These are phyloP conservation scores for Gonatopus flavifemur DNA, from an alignment of 1,140 invertebrate species.

Conservation along the genomic window DNA sequence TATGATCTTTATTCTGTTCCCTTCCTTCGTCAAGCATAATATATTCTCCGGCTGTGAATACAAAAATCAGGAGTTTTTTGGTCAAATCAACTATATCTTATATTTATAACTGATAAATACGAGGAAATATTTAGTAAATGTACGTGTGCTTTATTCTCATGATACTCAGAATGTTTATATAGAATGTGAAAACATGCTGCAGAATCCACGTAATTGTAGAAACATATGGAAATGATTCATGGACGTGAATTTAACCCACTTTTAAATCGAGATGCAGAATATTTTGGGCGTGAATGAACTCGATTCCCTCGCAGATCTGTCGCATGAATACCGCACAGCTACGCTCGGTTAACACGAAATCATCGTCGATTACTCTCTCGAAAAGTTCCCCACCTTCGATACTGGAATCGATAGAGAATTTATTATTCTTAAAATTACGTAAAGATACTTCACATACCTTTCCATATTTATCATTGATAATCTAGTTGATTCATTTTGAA, in stretches of 20 bases:
- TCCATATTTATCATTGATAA: no score
- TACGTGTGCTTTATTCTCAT: no score
- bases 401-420: no score
- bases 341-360: slow-evolving; percentile 94
- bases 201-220: no score
- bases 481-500: no score
- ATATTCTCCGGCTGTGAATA: slow-evolving; percentile 91
- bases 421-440: slow-evolving; percentile 20
- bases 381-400: slow-evolving; percentile 97
- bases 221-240: no score
- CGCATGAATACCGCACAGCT: slow-evolving; percentile 94
- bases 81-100: neutral
- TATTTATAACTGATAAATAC: no score
- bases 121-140: no score
- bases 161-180: no score
- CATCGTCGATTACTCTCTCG: slow-evolving; percentile 96
- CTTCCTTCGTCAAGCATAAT: slow-evolving; percentile 88
- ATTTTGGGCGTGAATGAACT: slow-evolving; percentile 92
- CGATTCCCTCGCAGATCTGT: slow-evolving; percentile 96
- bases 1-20: slow-evolving; percentile 97
- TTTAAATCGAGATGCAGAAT: slow-evolving; percentile 97
- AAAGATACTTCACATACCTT: no score
- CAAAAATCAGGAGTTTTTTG: slow-evolving; percentile 17
- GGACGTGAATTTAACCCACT: slow-evolving; percentile 57
- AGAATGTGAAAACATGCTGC: no score